Evolutionary conservation across 2,113 vertebrate species (phyloP).

Genomic region (Brachirus orientalis): DNA sequence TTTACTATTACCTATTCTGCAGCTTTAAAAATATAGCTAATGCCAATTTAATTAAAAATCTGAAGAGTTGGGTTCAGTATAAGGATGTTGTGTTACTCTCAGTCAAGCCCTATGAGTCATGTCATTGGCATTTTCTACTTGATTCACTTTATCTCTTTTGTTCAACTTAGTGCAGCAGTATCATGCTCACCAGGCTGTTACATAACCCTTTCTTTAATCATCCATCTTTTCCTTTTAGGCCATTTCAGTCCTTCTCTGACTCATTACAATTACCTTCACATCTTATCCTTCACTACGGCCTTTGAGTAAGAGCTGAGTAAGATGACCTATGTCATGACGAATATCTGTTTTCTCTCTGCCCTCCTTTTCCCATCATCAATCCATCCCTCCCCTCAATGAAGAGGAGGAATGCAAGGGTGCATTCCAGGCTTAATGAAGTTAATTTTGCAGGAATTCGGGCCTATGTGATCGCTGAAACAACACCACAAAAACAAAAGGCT

Average conservation of each 20-base stretch:
- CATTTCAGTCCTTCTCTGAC: constrained; percentile 43
- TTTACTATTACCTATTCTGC: not conserved
- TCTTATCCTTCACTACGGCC: constrained; percentile 34
- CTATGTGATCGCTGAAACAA: constrained; percentile 76
- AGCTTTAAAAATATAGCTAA: constrained; percentile 3
- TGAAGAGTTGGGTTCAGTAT: not conserved
- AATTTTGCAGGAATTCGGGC: constrained; percentile 86
- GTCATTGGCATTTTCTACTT: constrained; percentile 34
- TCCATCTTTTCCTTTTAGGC: constrained; percentile 32
- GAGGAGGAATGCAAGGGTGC: constrained; percentile 80
- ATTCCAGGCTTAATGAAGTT: constrained; percentile 92
- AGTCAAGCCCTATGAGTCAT: constrained; percentile 53
- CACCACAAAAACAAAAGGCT: constrained; percentile 83
- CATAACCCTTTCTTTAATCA: constrained; percentile 41
- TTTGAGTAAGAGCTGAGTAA: constrained; percentile 46
- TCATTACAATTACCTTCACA: constrained; percentile 49
- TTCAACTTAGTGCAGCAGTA: constrained; percentile 19
- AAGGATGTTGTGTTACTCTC: constrained; percentile 23
- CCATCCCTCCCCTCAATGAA: constrained; percentile 66
- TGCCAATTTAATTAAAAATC: not conserved
- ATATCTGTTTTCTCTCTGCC: constrained; percentile 23
- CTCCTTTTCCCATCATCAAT: constrained; percentile 67
- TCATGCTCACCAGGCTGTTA: constrained; percentile 16
- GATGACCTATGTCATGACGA: constrained; percentile 35
- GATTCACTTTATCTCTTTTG: constrained; percentile 44